Evolutionary conservation across 2,888 invertebrate genomes (phyloP).

Genomic region (Drosophila vallismaia): DNA sequence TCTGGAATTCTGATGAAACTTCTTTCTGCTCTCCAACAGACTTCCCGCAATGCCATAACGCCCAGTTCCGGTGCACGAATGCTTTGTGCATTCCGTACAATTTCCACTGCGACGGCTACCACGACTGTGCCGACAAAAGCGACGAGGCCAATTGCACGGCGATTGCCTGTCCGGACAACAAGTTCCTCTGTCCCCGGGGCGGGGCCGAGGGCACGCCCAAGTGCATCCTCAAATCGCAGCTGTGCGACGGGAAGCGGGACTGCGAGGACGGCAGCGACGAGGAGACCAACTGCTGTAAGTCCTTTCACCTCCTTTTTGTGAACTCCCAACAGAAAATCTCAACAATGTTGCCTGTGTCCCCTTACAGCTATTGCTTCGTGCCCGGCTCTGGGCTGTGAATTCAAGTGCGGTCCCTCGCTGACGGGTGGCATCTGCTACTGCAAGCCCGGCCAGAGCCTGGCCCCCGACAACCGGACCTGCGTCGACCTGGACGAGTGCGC

Average conservation of each 20-base stretch:
- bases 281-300: conserved; percentile 94
- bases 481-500: conserved; percentile 95
- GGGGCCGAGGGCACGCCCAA: conserved; percentile 89
- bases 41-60: conserved; percentile 94
- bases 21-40: conserved; percentile 85
- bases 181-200: conserved; percentile 94
- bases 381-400: conserved; percentile 93
- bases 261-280: conserved; percentile 97
- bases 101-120: conserved; percentile 92
- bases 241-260: conserved; percentile 95
- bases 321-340: not conserved
- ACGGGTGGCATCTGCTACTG: conserved; percentile 96
- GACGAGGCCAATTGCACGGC: conserved; percentile 95
- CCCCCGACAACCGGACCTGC: conserved; percentile 93
- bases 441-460: conserved; percentile 92
- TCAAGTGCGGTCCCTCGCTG: conserved; percentile 95
- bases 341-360: not conserved
- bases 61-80: conserved; percentile 96
- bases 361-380: conserved; percentile 91
- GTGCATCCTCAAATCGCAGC: conserved; percentile 93
- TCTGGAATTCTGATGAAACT: not conserved
- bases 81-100: conserved; percentile 95
- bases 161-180: conserved; percentile 94
- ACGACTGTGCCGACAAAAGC: conserved; percentile 96
- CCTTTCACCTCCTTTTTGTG: too few species aligned